Evolutionary conservation across 2,888 invertebrate genomes (phyloP), one percentile per base, ranked within the genome.

Genomic region (Spialia ferax): DNA sequence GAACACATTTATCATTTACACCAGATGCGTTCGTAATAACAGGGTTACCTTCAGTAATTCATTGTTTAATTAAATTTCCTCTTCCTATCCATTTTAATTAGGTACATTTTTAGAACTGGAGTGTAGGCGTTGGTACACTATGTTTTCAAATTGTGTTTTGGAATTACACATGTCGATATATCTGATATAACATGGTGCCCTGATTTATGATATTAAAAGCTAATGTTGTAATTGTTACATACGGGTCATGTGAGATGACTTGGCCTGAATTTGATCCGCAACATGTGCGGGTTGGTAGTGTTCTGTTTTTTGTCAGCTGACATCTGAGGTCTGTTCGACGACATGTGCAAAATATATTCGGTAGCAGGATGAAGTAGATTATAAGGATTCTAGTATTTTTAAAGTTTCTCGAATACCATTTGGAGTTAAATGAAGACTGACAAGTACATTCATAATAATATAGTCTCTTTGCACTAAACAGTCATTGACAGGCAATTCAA

Each of bases 11-110:
- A 90, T 91, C 90, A 91, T 89, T 82, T 79, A 79, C 82, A 86
- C 84, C 91, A 91, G 90, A 91, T 91, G 91, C 82, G 81, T 81
- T 80, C 80, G 79, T 91, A 89, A 88, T 91, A 87, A 88, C 83
- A 87, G 81, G 79, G 83, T 83, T 82, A 85, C 84, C 78, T 77
- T 77, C 76, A 77, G 79, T 87, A 87, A 87, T 84, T 81, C 82
- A 76, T 86, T 87, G 78, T 86, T 85, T 87, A 90, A 89, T 89
- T 89, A 87, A 87, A 87, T 87, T 85, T 84, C 74, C 75, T 84
- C 82, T 79, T 82, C 78, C 80, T 80, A 77, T 79, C 80, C 80
- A 77, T 79, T 79, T 75, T 71, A 70, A 80, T 74, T 84, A n/a
- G n/a, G n/a, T n/a, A 79, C 79, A 73, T 79, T 81, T 80, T 71